A percentile compares a stretch with the other conserved stretches of the same genome.
phyloP scores from a whole-genome alignment of 2,888 invertebrate genomes.

The Limnephilus marmoratus region DNA sequence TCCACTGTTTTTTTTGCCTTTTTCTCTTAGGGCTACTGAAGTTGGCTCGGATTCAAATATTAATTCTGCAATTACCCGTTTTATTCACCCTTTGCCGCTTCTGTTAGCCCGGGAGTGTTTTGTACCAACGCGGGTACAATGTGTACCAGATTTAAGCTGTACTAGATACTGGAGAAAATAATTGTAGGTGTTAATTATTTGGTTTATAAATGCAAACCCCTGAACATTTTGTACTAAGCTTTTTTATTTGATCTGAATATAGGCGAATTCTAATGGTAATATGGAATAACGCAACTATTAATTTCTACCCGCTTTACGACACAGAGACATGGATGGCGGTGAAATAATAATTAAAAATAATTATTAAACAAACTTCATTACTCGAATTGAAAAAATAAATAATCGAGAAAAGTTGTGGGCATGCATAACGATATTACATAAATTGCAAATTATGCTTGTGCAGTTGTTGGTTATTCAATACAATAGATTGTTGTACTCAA shows the following conservation, averaged over 20 bases:
- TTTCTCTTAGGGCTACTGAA: conserved; percentile 40
- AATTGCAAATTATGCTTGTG: neutral
- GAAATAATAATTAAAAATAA: too few species aligned
- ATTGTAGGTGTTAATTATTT: conserved; percentile 4
- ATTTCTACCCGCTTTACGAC: too few species aligned
- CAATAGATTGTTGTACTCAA: too few species aligned
- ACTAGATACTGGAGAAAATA: neutral
- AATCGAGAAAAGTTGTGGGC: neutral
- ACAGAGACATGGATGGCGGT: too few species aligned
- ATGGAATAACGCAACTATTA: too few species aligned
- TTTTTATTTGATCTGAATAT: neutral
- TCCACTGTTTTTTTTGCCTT: neutral
- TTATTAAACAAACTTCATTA: too few species aligned
- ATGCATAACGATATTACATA: neutral
- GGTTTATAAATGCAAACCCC: neutral
- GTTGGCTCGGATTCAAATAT: conserved; percentile 72
- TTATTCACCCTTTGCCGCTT: conserved; percentile 69
- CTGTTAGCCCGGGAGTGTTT: conserved; percentile 42
- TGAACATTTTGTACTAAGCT: neutral
- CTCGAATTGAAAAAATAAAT: neutral
- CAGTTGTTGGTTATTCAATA: neutral
- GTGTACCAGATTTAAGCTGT: neutral
- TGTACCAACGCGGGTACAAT: neutral
- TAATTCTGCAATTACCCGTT: conserved; percentile 74
- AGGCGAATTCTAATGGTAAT: neutral